Conservation (phyloP, 2,888 invertebrate genomes). For the Acleris sparsana region DNA sequence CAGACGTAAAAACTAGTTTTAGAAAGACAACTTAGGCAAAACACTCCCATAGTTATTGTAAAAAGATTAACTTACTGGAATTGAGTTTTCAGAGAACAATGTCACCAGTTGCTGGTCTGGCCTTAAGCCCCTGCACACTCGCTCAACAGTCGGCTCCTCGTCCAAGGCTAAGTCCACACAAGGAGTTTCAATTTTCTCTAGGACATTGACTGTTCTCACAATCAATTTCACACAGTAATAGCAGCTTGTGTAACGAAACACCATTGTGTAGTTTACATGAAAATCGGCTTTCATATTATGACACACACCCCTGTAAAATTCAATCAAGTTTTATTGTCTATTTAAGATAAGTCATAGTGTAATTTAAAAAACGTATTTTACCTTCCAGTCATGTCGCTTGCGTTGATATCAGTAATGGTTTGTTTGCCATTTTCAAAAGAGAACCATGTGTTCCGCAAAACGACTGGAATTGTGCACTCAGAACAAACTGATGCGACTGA, state of each 20-base stretch:
- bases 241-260: slow-evolving; percentile 88
- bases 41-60: no score
- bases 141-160: slow-evolving; percentile 88
- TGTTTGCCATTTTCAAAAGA: slow-evolving; percentile 94
- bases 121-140: slow-evolving; percentile 89
- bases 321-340: no score
- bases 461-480: slow-evolving; percentile 89
- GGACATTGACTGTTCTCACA: slow-evolving; percentile 93
- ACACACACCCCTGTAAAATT: slow-evolving; percentile 84
- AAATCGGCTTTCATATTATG: slow-evolving; percentile 88
- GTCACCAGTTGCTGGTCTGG: slow-evolving; percentile 92
- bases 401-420: slow-evolving; percentile 92
- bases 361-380: slow-evolving; percentile 46
- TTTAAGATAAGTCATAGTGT: background rate
- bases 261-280: slow-evolving; percentile 93
- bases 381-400: slow-evolving; percentile 88
- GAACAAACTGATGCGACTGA: slow-evolving; percentile 61
- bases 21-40: no score
- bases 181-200: slow-evolving; percentile 94
- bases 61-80: slow-evolving; percentile 82
- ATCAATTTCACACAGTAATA: slow-evolving; percentile 93
- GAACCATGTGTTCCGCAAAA: slow-evolving; percentile 94
- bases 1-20: no score
- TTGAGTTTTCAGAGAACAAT: slow-evolving; percentile 94
- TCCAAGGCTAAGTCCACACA: slow-evolving; percentile 88